Evolutionary conservation across 2,888 invertebrate species (phyloP).

Genomic region (Ernsta delagoae): DNA sequence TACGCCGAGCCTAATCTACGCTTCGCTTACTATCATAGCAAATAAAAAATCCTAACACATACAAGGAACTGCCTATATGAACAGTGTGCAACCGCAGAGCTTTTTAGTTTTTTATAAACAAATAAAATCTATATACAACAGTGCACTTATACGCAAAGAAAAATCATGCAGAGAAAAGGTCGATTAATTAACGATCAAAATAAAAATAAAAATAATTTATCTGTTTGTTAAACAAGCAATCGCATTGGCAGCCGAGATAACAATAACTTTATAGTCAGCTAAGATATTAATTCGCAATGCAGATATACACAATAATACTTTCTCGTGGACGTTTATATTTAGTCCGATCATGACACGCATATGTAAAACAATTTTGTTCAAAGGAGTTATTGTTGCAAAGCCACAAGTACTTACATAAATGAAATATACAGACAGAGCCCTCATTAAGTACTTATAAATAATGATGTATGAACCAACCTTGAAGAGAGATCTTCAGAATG

Average conservation of each 20-base stretch:
- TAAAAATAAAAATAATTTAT: conserved; percentile 10
- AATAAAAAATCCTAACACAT: too few relatives aligned
- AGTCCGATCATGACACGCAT: conserved; percentile 27
- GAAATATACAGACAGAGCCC: not conserved
- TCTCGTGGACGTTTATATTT: conserved; percentile 34
- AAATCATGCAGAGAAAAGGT: conserved; percentile 12
- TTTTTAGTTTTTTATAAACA: too few relatives aligned
- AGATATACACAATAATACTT: conserved; percentile 27
- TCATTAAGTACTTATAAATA: not conserved
- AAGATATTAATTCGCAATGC: conserved; percentile 33
- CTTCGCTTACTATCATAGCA: too few relatives aligned
- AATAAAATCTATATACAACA: too few relatives aligned
- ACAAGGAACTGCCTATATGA: too few relatives aligned
- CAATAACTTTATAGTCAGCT: conserved; percentile 33
- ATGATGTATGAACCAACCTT: conserved; percentile 84
- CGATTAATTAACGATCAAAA: conserved; percentile 11
- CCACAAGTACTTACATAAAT: conserved; percentile 1
- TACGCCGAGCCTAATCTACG: not conserved
- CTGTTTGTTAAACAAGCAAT: conserved; percentile 26
- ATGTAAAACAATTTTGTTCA: conserved; percentile 17
- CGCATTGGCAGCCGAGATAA: conserved; percentile 33
- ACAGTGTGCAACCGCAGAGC: too few relatives aligned
- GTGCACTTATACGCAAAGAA: not conserved
- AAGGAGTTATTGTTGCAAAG: conserved; percentile 18
- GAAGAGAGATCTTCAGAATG: conserved; percentile 90